Evolutionary conservation across 2,113 vertebrate species (phyloP).

Genomic region (Syrmaticus mikado): DNA sequence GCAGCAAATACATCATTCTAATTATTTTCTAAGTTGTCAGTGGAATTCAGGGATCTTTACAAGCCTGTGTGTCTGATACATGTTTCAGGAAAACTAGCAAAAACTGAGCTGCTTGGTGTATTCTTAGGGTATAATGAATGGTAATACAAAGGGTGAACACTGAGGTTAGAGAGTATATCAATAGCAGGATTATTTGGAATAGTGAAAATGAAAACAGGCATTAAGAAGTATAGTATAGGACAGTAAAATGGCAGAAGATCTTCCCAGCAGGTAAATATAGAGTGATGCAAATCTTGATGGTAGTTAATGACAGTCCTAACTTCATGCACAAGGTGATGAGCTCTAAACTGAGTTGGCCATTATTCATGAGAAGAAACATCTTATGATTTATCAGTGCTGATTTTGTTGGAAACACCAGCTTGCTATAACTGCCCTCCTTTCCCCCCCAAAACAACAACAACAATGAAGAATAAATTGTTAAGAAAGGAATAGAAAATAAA

Average conservation of each 20-base stretch:
- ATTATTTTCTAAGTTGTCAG: slow-evolving; percentile 10
- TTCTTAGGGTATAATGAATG: neutral
- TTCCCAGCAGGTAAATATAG: neutral
- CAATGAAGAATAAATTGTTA: neutral
- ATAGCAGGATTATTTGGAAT: neutral
- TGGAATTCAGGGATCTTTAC: neutral
- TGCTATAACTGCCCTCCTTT: neutral
- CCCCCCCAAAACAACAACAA: neutral
- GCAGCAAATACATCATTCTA: neutral
- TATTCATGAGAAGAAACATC: neutral
- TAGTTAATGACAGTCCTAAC: neutral
- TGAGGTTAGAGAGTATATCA: neutral
- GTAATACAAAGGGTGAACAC: neutral
- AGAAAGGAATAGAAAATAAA: neutral
- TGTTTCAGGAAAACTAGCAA: neutral
- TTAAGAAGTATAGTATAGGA: neutral
- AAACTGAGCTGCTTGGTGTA: neutral
- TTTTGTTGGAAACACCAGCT: neutral
- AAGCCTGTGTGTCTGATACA: neutral
- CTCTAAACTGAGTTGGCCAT: neutral
- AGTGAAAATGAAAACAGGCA: neutral
- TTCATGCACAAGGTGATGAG: neutral
- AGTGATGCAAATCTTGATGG: neutral
- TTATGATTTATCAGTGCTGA: neutral
- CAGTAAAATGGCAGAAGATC: neutral